A percentile compares a stretch with the other conserved stretches of the same genome.
Evolutionary conservation across 30 jellyfish, hydroid and myxozoan genomes (phyloP).

Genomic region (Haliclystus octoradiatus): DNA sequence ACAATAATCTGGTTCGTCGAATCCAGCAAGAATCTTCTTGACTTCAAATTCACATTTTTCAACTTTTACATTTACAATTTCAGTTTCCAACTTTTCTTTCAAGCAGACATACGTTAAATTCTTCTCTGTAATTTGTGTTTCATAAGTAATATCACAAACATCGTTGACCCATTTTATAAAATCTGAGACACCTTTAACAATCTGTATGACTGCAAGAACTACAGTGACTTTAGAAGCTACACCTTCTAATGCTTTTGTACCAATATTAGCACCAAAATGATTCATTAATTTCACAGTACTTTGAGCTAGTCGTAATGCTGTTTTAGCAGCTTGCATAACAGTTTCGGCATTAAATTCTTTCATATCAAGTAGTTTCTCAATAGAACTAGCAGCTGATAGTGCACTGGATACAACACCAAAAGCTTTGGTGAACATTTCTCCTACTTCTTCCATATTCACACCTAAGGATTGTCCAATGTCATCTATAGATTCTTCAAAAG

Average conservation of each 20-base stretch:
- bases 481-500: constrained; percentile 30
- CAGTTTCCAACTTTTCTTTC: constrained; percentile 33
- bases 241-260: constrained; percentile 24
- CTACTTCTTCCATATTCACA: constrained; percentile 50
- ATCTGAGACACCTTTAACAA: constrained; percentile 58
- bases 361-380: constrained; percentile 40
- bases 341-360: constrained; percentile 66
- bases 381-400: constrained; percentile 28
- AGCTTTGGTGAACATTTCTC: constrained; percentile 37
- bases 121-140: constrained; percentile 16
- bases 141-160: constrained; percentile 76
- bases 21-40: constrained; percentile 41
- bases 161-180: constrained; percentile 72
- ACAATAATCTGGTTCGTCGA: constrained; percentile 40
- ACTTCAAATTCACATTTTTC: constrained; percentile 30
- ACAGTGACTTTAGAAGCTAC: constrained; percentile 4
- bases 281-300: constrained; percentile 21
- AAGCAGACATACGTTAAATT: constrained; percentile 48
- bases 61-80: constrained; percentile 29
- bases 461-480: constrained; percentile 62
- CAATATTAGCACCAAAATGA: constrained; percentile 62
- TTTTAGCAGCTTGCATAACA: constrained; percentile 36
- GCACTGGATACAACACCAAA: constrained; percentile 39
- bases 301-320: constrained; percentile 33
- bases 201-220: constrained; percentile 44